Percentiles rank a stretch among this genome's conserved stretches.
Conservation (phyloP, 2,888 invertebrate genomes). For the Pomacea canaliculata region DNA sequence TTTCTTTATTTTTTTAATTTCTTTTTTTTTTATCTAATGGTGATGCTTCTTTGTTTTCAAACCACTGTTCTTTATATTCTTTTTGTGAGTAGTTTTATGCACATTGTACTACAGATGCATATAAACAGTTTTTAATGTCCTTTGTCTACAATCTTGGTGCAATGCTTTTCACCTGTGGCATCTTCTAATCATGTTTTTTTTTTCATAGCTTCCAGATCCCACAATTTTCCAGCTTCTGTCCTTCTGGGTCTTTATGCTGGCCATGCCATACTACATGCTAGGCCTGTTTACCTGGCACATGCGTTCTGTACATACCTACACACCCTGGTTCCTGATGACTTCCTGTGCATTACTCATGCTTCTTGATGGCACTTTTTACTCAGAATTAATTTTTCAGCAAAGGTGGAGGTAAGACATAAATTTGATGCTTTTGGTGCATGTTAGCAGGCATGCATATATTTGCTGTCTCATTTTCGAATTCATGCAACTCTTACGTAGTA, state of each 20-base stretch:
- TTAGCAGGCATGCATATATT: too few relatives aligned
- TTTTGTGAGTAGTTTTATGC: too few relatives aligned
- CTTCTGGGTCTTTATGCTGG: slow-evolving; percentile 44
- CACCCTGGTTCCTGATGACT: slow-evolving; percentile 45
- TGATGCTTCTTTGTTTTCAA: too few relatives aligned
- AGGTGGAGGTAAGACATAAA: slow-evolving; percentile 35
- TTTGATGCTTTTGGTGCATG: background rate
- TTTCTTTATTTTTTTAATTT: too few relatives aligned
- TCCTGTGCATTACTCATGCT: slow-evolving; percentile 48
- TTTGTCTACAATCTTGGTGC: too few relatives aligned
- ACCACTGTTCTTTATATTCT: too few relatives aligned
- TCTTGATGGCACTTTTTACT: slow-evolving; percentile 44
- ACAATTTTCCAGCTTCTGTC: slow-evolving; percentile 40
- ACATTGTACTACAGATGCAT: too few relatives aligned
- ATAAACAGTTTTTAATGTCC: too few relatives aligned
- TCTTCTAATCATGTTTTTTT: background rate
- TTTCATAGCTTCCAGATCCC: slow-evolving; percentile 40
- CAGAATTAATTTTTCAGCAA: slow-evolving; percentile 32
- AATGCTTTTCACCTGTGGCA: too few relatives aligned
- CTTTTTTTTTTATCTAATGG: too few relatives aligned
- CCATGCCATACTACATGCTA: slow-evolving; percentile 53
- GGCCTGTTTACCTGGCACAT: slow-evolving; percentile 54
- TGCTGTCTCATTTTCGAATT: too few relatives aligned
- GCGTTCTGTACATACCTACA: slow-evolving; percentile 52
- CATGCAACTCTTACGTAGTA: too few relatives aligned